These are phyloP conservation scores for Fopius arisanus DNA, from an alignment of 1,140 invertebrate species.

Conservation along the genomic window DNA sequence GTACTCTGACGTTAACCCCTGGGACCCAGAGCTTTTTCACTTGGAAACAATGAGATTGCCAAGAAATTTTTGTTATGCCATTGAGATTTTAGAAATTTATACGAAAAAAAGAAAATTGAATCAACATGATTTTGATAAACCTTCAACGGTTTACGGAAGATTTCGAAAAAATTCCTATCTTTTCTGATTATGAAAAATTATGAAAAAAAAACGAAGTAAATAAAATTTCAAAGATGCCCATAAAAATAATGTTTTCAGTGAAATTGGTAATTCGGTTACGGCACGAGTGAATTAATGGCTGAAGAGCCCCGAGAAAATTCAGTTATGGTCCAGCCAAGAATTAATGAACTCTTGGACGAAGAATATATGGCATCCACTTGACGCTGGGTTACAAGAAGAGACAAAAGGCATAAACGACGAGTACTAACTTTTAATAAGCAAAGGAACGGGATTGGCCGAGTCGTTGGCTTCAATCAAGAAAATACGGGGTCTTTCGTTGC, in stretches of 20 bases:
- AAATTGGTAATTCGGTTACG: too few relatives aligned
- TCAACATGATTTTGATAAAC: too few relatives aligned
- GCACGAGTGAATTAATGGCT: not conserved
- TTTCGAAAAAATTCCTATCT: too few relatives aligned
- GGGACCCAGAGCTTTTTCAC: not conserved
- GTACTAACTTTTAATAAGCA: conserved; percentile 57
- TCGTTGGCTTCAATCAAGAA: conserved; percentile 62
- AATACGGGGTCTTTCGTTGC: conserved; percentile 48
- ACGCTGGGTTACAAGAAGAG: conserved; percentile 52
- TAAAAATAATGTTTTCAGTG: too few relatives aligned
- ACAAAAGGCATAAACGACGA: conserved; percentile 60
- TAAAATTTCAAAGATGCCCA: too few relatives aligned
- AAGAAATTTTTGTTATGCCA: not conserved
- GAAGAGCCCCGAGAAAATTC: not conserved
- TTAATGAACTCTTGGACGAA: not conserved
- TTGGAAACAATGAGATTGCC: not conserved
- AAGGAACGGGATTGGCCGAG: conserved; percentile 54
- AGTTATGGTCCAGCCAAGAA: not conserved
- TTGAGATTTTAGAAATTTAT: not conserved
- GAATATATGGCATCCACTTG: conserved; percentile 33
- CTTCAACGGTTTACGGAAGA: too few relatives aligned
- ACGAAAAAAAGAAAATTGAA: too few relatives aligned
- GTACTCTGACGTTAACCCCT: not conserved
- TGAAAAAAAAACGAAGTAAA: too few relatives aligned
- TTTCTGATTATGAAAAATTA: too few relatives aligned